A percentile compares a stretch with the other conserved stretches of the same genome.
Evolutionary conservation across 2,113 vertebrate genomes (phyloP).

Genomic region (Pseudorectes ferrugineus): DNA sequence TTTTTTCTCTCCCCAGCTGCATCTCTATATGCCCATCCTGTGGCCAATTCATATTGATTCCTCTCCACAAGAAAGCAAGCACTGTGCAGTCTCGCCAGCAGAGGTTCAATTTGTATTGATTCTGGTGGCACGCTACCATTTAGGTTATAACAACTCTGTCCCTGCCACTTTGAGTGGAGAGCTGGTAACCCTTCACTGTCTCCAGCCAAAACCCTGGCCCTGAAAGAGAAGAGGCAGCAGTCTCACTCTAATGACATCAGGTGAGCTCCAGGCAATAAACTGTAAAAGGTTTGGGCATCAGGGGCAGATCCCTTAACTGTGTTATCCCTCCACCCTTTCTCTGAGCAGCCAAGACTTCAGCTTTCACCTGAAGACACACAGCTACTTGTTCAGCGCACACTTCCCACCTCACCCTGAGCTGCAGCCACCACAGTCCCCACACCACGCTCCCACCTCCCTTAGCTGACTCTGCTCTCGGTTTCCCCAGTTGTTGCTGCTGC

Average conservation of each 20-base stretch:
- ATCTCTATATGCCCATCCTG: background rate
- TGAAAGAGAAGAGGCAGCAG: background rate
- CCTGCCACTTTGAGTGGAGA: background rate
- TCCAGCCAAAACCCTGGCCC: background rate
- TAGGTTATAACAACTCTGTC: background rate
- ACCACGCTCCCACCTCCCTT: background rate
- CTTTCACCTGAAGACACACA: background rate
- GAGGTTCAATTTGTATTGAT: background rate
- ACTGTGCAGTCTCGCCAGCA: background rate
- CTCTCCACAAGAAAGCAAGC: background rate
- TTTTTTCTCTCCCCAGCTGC: background rate
- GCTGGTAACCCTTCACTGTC: background rate
- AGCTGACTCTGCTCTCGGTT: rapidly evolving
- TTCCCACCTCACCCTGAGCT: background rate
- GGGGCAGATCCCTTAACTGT: background rate
- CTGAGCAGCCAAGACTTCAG: background rate
- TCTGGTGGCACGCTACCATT: background rate
- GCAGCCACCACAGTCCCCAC: background rate
- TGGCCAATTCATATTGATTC: background rate
- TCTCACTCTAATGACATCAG: background rate
- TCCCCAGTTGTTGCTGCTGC: background rate
- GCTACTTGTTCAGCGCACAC: background rate
- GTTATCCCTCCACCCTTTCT: background rate
- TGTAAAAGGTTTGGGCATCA: background rate
- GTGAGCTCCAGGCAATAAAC: background rate